A percentile compares a stretch with the other conserved stretches of the same genome.
phyloP scores from a whole-genome alignment of 2,797 vertebrate species.

The Oophaga sylvatica region DNA sequence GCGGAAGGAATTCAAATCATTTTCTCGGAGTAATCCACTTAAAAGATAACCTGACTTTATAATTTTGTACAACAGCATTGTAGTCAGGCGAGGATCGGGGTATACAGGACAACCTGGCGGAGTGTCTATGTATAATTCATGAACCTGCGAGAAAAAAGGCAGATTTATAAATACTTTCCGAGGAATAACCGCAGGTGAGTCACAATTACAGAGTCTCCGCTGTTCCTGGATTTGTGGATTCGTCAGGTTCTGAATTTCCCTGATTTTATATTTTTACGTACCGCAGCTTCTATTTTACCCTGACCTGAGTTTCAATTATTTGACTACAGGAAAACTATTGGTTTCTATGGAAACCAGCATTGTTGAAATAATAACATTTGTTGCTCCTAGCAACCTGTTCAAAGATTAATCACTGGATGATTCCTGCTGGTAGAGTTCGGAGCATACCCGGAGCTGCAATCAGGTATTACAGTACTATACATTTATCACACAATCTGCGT shows the following conservation, averaged over 20 bases:
- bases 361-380: conserved; percentile 30
- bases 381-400: conserved; percentile 38
- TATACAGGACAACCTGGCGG: conserved; percentile 1
- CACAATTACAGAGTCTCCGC: not conserved
- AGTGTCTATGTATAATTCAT: conserved; percentile 3
- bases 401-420: conserved; percentile 4
- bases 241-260: not conserved
- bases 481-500: not conserved
- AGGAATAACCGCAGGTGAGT: conserved; percentile 7
- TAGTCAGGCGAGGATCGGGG: not conserved
- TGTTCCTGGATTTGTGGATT: not conserved
- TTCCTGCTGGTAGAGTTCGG: not conserved
- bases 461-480: not conserved
- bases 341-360: conserved; percentile 21
- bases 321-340: conserved; percentile 4
- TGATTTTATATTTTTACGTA: not conserved
- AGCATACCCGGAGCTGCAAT: not conserved
- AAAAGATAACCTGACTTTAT: conserved; percentile 22
- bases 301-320: conserved; percentile 9
- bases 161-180: not conserved
- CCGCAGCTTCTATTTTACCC: not conserved
- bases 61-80: conserved; percentile 19
- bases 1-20: conserved; percentile 1
- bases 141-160: not conserved
- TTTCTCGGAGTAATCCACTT: conserved; percentile 20